A percentile compares a stretch with the other conserved stretches of the same genome.
Conservation (phyloP, 37 sponge, comb jelly and placozoan genomes). For the Dysidea cf. avara region DNA sequence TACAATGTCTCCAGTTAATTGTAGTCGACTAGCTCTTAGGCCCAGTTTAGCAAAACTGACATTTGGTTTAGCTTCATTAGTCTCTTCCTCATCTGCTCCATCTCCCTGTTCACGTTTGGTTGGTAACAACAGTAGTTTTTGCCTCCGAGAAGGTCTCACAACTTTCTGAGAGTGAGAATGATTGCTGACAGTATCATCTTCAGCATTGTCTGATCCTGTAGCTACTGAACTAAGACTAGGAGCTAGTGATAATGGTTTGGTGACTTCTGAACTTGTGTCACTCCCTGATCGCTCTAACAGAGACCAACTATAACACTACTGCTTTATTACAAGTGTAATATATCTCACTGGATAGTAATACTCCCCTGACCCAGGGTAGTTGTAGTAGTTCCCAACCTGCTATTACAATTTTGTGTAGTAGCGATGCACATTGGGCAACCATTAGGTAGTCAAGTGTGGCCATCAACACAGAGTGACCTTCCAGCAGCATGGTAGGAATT, state of each 20-base stretch:
- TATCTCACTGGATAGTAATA: background rate
- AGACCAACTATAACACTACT: background rate
- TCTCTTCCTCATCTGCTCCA: slow-evolving; percentile 25
- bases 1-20: slow-evolving; percentile 4
- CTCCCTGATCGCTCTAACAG: too few relatives aligned
- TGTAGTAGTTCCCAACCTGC: slow-evolving; percentile 67
- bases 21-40: slow-evolving; percentile 36
- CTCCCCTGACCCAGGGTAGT: slow-evolving; percentile 71
- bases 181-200: too few relatives aligned
- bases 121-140: too few relatives aligned
- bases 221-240: too few relatives aligned
- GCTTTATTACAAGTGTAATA: background rate
- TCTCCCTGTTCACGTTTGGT: slow-evolving; percentile 48
- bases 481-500: slow-evolving; percentile 63
- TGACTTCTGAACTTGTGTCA: too few relatives aligned
- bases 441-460: slow-evolving; percentile 70
- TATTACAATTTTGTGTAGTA: slow-evolving; percentile 61
- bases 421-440: slow-evolving; percentile 83
- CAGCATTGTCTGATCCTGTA: too few relatives aligned
- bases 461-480: slow-evolving; percentile 53
- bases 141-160: too few relatives aligned
- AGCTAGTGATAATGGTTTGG: too few relatives aligned
- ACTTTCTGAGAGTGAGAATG: too few relatives aligned
- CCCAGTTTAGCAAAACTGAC: slow-evolving; percentile 45
- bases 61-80: background rate